A percentile compares a stretch with the other conserved stretches of the same genome.
Evolutionary conservation across 1,140 invertebrate species (phyloP).

Genomic region (Drosophila nasuta): DNA sequence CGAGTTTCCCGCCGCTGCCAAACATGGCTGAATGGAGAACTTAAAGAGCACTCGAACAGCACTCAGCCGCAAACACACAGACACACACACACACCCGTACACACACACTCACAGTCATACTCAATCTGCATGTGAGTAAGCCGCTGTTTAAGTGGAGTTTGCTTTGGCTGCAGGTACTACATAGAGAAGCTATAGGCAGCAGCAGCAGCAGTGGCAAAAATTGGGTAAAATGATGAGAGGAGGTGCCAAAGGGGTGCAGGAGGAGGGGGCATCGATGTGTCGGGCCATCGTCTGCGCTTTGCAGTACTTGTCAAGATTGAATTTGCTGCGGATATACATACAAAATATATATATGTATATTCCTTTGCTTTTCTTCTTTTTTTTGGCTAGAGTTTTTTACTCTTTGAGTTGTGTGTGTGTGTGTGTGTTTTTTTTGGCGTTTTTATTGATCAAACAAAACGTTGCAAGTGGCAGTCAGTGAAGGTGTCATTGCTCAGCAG

Average conservation of each 20-base stretch:
- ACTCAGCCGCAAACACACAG: slow-evolving; percentile 73
- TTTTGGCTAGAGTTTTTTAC: slow-evolving; percentile 23
- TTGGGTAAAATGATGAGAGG: slow-evolving; percentile 37
- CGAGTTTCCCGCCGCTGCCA: slow-evolving; percentile 16
- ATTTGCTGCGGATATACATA: slow-evolving; percentile 68
- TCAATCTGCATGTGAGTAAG: slow-evolving; percentile 71
- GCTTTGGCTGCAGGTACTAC: slow-evolving; percentile 49
- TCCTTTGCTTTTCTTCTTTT: slow-evolving; percentile 2
- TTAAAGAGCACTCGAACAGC: slow-evolving; percentile 82
- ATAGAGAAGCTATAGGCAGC: slow-evolving; percentile 10
- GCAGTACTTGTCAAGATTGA: slow-evolving; percentile 84
- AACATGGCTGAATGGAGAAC: slow-evolving; percentile 73
- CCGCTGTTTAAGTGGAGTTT: slow-evolving; percentile 74
- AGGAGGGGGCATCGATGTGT: slow-evolving; percentile 34
- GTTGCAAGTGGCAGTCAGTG: slow-evolving; percentile 79
- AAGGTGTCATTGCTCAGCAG: slow-evolving; percentile 79
- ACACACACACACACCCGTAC: slow-evolving; percentile 34
- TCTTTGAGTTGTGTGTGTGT: not conserved
- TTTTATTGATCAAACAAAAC: slow-evolving; percentile 84
- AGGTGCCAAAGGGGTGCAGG: not conserved
- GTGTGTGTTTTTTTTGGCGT: slow-evolving; percentile 64
- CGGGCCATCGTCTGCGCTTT: slow-evolving; percentile 62
- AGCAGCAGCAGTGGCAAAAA: slow-evolving; percentile 8
- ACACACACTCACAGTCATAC: slow-evolving; percentile 44
- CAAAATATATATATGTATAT: slow-evolving; percentile 1